Conservation (phyloP, 2,113 vertebrate species). For the Mungos mungo region DNA sequence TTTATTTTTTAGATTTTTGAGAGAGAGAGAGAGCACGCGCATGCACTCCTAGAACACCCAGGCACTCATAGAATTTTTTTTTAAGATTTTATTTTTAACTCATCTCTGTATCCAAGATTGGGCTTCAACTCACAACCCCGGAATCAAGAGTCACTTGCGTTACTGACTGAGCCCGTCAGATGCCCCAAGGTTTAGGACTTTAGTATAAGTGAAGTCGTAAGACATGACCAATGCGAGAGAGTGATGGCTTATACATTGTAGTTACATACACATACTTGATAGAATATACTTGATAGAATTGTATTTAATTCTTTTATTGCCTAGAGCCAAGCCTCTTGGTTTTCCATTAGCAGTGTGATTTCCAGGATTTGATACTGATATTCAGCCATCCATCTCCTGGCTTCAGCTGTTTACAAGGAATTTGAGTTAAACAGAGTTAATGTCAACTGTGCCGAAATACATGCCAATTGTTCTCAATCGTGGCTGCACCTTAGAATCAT, state of each 20-base stretch:
- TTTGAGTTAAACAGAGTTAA: neutral
- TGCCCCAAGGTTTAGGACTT: neutral
- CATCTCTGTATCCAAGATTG: neutral
- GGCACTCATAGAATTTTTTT: neutral
- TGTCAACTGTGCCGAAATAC: neutral
- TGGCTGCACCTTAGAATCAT: neutral
- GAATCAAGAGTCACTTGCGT: neutral
- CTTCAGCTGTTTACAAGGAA: neutral
- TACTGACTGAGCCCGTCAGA: neutral
- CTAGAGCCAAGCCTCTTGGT: neutral
- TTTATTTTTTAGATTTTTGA: neutral
- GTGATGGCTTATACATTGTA: neutral
- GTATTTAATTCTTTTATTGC: neutral
- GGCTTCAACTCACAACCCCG: neutral
- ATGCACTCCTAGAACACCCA: too few species aligned
- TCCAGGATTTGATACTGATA: neutral
- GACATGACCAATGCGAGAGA: neutral
- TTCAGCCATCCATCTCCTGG: neutral
- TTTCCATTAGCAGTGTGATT: neutral
- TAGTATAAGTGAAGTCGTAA: slow-evolving; percentile 1
- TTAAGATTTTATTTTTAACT: neutral
- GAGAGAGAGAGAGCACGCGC: too few species aligned
- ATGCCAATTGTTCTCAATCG: neutral
- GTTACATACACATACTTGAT: neutral
- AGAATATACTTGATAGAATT: neutral